Base-by-base conservation (phyloP, 2,888 invertebrate genomes). In the Lissonota sp. region DNA sequence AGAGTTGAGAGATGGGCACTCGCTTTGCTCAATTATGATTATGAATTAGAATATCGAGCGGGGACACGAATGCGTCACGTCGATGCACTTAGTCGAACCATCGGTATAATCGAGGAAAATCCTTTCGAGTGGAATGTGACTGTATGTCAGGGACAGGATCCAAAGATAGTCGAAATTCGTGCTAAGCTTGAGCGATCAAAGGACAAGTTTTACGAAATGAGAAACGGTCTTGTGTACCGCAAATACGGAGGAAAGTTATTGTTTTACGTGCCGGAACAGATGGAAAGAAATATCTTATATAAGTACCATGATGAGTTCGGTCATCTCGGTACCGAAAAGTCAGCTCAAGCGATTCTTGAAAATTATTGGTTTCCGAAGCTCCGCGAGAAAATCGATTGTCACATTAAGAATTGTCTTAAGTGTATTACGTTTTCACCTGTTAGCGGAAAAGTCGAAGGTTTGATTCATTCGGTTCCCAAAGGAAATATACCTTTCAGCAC, bases 1-100 rank as follows among this genome's bases (percentile, higher is more conserved):
- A 82, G 88, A 49, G 89, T 90, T n/a, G 66, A 78, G 7, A 58
- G 89, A 51, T 90, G 89, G 90, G 79, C 84, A 55, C 55, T 87
- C n/a, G 76, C 82, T 16, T 66, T 90, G 37, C 83, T 86, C 67
- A 85, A 85, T 78, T 85, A 77, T 77, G 84, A 86, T 75, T 89
- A 85, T 71, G 74, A 69, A 16, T 58, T 87, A 8, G 84, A 85
- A 55, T 88, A 89, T 71, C 70, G 88, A 60, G 49, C 81, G 5
- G 84, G 83, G 4, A 77, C 67, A 0, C 75, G 83, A 39, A 88
- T 88, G 87, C 66, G 62, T 6, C 88, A 89, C 75, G 88, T 86
- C 5, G 88, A 90, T 73, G 88, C 87, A 6, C 75, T 88, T 10
- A 86, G 86, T 60, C 62, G 80, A 5, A 74, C 42, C 5, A 58